Conservation (phyloP, 2,113 vertebrate genomes). For the Phaethon lepturus region DNA sequence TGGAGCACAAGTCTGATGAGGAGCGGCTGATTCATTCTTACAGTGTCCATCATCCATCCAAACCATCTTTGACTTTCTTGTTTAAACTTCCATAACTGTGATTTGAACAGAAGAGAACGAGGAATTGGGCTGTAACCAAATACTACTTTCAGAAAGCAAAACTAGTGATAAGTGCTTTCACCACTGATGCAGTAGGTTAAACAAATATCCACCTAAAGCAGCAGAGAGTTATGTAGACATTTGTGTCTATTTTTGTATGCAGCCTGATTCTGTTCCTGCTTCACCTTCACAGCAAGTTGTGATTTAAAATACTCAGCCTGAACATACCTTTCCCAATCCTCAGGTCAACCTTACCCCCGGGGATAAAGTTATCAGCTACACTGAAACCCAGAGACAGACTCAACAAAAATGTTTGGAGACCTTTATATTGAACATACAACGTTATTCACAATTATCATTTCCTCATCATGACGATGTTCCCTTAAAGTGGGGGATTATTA, state of each 20-base stretch:
- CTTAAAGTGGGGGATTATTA: neutral
- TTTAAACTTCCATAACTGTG: neutral
- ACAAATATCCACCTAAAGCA: neutral
- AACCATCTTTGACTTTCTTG: neutral
- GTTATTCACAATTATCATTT: neutral
- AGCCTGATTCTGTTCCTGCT: neutral
- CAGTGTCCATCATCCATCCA: fast-evolving
- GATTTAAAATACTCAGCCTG: neutral
- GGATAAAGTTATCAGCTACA: neutral
- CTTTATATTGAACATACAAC: neutral
- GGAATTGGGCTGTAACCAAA: neutral
- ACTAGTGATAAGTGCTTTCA: neutral
- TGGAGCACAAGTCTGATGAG: no score
- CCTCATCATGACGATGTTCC: neutral
- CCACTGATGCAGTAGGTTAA: neutral
- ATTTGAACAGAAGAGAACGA: neutral
- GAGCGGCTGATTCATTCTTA: neutral
- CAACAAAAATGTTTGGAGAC: neutral
- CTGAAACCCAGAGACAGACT: neutral
- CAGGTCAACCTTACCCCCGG: neutral
- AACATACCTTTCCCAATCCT: neutral
- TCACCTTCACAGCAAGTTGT: neutral
- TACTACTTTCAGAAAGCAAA: neutral
- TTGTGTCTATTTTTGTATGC: neutral
- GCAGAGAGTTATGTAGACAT: neutral